Conservation (phyloP, 2,113 vertebrate species). For the Upupa epops region DNA sequence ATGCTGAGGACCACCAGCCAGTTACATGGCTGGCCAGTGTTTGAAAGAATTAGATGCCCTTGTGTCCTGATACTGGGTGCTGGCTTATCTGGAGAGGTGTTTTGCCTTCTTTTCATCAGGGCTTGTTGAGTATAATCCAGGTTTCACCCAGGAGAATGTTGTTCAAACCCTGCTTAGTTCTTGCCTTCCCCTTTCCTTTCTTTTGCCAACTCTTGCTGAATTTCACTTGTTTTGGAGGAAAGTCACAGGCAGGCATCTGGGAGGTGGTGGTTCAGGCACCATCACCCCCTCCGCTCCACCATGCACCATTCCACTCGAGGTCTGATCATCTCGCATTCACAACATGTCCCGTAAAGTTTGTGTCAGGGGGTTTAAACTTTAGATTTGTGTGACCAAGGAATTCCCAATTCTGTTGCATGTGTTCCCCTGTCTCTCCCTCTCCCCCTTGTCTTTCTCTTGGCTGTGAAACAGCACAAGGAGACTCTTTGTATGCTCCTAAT, state of each 20-base stretch:
- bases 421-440: conserved; percentile 77
- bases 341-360: conserved; percentile 71
- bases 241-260: background rate
- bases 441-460: conserved; percentile 81
- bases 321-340: conserved; percentile 69
- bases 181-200: background rate
- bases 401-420: conserved; percentile 70
- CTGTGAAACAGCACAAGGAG: conserved; percentile 91
- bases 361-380: conserved; percentile 76
- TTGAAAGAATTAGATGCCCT: background rate
- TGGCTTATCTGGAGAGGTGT: accelerated
- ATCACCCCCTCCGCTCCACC: background rate
- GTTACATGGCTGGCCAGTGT: background rate
- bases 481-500: conserved; percentile 93
- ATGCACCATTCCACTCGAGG: conserved; percentile 36
- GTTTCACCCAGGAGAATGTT: background rate
- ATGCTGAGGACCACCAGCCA: background rate
- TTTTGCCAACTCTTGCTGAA: background rate
- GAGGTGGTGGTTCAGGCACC: background rate
- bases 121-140: background rate
- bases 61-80: accelerated
- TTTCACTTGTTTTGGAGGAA: background rate
- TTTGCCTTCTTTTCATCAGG: background rate
- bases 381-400: conserved; percentile 74
- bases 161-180: accelerated